Evolutionary conservation across 2,888 invertebrate species (phyloP).

Genomic region (Crepidodera aurea): DNA sequence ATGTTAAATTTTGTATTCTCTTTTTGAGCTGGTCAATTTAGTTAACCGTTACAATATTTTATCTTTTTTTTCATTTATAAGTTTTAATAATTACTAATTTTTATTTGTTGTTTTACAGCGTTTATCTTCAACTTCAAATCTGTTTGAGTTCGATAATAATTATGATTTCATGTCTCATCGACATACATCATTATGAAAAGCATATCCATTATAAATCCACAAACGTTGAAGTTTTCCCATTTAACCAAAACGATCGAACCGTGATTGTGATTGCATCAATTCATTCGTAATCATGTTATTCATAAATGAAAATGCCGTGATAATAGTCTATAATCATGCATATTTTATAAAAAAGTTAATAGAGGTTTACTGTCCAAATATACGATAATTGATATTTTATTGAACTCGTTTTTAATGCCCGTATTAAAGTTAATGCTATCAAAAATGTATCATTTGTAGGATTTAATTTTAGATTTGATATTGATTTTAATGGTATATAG

Average conservation of each 20-base stretch:
- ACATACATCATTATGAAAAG: conserved; percentile 46
- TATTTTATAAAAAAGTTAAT: conserved; percentile 24
- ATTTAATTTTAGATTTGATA: background rate
- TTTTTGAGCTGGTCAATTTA: too few relatives aligned
- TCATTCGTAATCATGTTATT: conserved; percentile 49
- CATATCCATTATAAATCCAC: conserved; percentile 52
- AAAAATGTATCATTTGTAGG: background rate
- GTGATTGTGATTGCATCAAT: conserved; percentile 56
- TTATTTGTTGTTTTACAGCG: too few relatives aligned
- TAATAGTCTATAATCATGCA: conserved; percentile 51
- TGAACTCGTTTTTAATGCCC: background rate
- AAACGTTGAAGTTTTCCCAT: conserved; percentile 60
- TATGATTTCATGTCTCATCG: conserved; percentile 49
- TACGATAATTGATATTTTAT: background rate
- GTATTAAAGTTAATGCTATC: background rate
- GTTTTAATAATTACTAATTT: too few relatives aligned
- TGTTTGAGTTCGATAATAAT: too few relatives aligned
- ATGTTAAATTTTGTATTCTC: too few relatives aligned
- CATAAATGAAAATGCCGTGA: conserved; percentile 50
- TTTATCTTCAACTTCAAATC: too few relatives aligned
- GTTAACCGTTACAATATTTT: too few relatives aligned
- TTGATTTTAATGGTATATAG: background rate
- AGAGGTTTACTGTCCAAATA: background rate
- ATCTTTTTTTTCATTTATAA: too few relatives aligned
- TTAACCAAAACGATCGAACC: conserved; percentile 55